Conservation (phyloP, 2,888 invertebrate species). For the Agrilus cyanescens region DNA sequence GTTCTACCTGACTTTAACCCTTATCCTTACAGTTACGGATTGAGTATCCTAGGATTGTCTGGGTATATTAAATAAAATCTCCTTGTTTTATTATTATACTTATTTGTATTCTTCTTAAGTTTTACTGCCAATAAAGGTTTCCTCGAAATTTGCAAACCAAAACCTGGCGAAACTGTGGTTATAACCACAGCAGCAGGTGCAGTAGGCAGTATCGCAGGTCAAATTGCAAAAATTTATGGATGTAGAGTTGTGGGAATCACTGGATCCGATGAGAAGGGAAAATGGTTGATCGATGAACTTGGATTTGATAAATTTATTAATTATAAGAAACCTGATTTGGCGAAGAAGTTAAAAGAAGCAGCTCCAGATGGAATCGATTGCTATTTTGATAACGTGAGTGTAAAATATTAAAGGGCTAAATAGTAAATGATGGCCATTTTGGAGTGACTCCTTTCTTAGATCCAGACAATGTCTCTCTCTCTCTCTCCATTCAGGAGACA, state of each 20-base stretch:
- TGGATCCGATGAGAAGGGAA: constrained; percentile 57
- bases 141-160: constrained; percentile 56
- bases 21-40: constrained; percentile 46
- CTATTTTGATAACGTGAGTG: constrained; percentile 64
- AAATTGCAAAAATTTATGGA: constrained; percentile 63
- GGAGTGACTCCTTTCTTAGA: no score
- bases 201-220: constrained; percentile 66
- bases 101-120: constrained; percentile 31
- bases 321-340: constrained; percentile 52
- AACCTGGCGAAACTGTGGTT: constrained; percentile 61
- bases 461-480: no score
- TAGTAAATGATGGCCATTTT: no score
- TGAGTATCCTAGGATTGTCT: constrained; percentile 58
- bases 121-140: constrained; percentile 68
- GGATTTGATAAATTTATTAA: constrained; percentile 61
- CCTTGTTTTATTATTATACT: not conserved
- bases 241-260: constrained; percentile 60
- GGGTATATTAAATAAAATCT: constrained; percentile 38
- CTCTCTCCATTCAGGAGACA: no score
- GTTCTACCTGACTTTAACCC: constrained; percentile 46
- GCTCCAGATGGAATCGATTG: constrained; percentile 62
- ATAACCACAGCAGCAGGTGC: constrained; percentile 68
- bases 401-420: no score
- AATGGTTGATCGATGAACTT: constrained; percentile 50
- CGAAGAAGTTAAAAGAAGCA: constrained; percentile 41